A percentile compares a stretch with the other conserved stretches of the same genome.
Conservation (phyloP, 2,113 vertebrate species). For the Lophotis ruficrista region DNA sequence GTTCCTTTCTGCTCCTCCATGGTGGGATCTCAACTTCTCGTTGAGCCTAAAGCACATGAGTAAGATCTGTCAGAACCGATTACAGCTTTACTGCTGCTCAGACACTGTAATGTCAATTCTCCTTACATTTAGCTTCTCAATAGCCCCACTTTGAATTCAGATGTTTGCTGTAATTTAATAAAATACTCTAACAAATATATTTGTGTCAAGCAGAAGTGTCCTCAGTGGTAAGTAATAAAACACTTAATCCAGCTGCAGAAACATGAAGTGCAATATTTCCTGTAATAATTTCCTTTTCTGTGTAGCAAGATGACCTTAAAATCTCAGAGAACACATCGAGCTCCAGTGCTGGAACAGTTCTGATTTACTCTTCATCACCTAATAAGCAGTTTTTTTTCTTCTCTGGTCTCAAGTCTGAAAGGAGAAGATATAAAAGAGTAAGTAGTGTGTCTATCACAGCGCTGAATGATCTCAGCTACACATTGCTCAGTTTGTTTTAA, state of each 20-base stretch:
- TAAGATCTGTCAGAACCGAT: conserved; percentile 50
- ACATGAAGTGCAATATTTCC: conserved; percentile 50
- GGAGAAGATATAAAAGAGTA: neutral
- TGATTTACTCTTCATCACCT: conserved; percentile 11
- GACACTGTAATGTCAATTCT: conserved; percentile 34
- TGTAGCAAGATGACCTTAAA: conserved; percentile 35
- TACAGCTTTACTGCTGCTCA: conserved; percentile 48
- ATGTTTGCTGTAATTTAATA: conserved; percentile 65
- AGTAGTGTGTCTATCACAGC: fast-evolving
- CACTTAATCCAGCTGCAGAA: conserved; percentile 60
- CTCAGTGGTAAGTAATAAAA: conserved; percentile 65
- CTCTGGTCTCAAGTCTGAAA: neutral
- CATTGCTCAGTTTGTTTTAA: neutral
- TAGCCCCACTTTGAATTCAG: conserved; percentile 61
- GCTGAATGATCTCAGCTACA: neutral
- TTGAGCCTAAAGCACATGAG: conserved; percentile 26
- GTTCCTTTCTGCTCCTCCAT: neutral
- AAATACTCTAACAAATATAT: conserved; percentile 63
- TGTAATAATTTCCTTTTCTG: conserved; percentile 32
- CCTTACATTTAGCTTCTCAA: conserved; percentile 51
- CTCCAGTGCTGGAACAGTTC: neutral
- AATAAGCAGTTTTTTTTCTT: neutral
- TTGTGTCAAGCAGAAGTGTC: conserved; percentile 61
- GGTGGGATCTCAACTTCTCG: neutral
- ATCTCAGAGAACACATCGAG: neutral